These are phyloP conservation scores for Zoanthus solanderi DNA, from an alignment of 92 coral and sea anemone species.

Conservation along the genomic window DNA sequence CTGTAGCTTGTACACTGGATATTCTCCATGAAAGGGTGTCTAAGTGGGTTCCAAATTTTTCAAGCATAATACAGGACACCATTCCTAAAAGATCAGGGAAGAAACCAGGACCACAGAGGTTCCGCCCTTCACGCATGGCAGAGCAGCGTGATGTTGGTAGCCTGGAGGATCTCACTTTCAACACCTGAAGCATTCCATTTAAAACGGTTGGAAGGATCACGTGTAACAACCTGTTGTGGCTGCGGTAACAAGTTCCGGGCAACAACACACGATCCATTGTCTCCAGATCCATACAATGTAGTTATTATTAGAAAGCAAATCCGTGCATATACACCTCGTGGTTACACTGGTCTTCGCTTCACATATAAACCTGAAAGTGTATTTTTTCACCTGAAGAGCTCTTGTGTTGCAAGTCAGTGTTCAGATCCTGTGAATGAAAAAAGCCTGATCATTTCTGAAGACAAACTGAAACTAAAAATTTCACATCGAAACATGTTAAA, in stretches of 20 bases:
- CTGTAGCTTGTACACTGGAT: slow-evolving; percentile 30
- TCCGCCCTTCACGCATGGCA: neutral
- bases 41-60: slow-evolving; percentile 51
- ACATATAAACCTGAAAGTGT: slow-evolving; percentile 61
- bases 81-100: slow-evolving; percentile 50
- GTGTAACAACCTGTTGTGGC: slow-evolving; percentile 60
- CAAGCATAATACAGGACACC: slow-evolving; percentile 41
- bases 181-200: slow-evolving; percentile 45
- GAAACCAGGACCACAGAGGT: slow-evolving; percentile 59
- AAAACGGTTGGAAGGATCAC: slow-evolving; percentile 43
- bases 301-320: slow-evolving; percentile 58
- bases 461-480: slow-evolving; percentile 40
- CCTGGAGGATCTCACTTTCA: slow-evolving; percentile 36
- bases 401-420: slow-evolving; percentile 53
- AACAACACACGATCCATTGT: slow-evolving; percentile 41
- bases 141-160: neutral
- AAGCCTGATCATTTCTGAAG: slow-evolving; percentile 28
- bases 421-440: slow-evolving; percentile 53
- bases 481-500: slow-evolving; percentile 46
- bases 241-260: slow-evolving; percentile 44
- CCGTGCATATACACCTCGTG: slow-evolving; percentile 59
- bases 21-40: slow-evolving; percentile 25
- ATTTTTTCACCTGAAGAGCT: slow-evolving; percentile 54
- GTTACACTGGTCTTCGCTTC: slow-evolving; percentile 51
- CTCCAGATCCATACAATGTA: slow-evolving; percentile 54